phyloP scores from a whole-genome alignment of 2,113 vertebrate genomes.

The Gallinago undulata region DNA sequence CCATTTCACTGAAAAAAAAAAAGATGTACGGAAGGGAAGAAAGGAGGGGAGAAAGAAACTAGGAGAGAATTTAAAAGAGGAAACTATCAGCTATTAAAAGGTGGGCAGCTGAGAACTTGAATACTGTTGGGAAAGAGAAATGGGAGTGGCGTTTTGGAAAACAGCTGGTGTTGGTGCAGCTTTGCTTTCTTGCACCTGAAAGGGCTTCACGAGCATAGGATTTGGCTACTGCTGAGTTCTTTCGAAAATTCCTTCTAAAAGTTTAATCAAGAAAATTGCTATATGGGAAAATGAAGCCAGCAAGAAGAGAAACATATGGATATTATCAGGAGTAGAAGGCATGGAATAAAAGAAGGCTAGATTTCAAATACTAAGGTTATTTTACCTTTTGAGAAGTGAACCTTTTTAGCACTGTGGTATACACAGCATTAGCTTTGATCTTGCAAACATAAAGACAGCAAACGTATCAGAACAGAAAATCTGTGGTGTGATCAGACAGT shows the following conservation, averaged over 20 bases:
- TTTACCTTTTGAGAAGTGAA: constrained; percentile 20
- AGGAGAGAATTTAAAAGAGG: not conserved
- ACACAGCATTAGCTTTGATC: constrained; percentile 41
- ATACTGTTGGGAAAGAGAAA: not conserved
- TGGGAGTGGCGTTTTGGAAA: not conserved
- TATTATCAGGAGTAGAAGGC: not conserved
- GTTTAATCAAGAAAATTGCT: constrained; percentile 7
- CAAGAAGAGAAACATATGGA: not conserved
- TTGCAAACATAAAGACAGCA: constrained; percentile 28
- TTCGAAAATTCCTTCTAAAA: not conserved
- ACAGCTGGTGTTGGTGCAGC: not conserved
- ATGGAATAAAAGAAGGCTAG: not conserved
- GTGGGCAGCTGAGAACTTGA: not conserved
- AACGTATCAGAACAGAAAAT: constrained; percentile 25
- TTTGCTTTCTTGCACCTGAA: not conserved
- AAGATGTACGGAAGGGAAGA: not conserved
- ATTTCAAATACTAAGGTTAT: constrained; percentile 3
- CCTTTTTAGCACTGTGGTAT: not conserved
- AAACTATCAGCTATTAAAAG: not conserved
- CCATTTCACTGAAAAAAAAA: not conserved
- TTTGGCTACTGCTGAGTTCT: not conserved
- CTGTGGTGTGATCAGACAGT: constrained; percentile 8
- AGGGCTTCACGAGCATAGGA: not conserved
- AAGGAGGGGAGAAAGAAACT: not conserved
- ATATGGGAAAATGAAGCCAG: not conserved